Base-by-base conservation (phyloP, 2,113 vertebrate genomes). In the Ciconia stormi region DNA sequence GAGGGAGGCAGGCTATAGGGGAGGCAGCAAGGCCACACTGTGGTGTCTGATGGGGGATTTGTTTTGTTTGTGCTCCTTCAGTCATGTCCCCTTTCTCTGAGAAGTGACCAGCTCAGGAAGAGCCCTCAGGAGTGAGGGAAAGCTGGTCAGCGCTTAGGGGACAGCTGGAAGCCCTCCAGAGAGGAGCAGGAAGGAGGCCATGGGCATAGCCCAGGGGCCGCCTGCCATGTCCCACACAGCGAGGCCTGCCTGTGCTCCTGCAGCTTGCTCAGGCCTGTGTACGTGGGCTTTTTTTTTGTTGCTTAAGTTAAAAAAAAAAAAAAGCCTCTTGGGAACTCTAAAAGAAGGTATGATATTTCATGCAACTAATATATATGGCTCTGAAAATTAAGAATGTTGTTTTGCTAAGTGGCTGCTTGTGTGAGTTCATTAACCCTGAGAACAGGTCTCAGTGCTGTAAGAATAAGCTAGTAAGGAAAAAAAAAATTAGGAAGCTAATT, bases 261-360 rank as follows among this genome's bases (percentile, higher is more conserved):
- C 9, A 10, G 0, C 34, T 34, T 4, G 1, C 16, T 18, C 46
- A 5, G 9, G 30, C 11, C 12, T 7, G 4, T 0, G 1, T 9
- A 2, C 17, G 18, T 25, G 27, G 32, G 18, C 2, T 6, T 55
- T 9, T 2, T 18, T 21, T 9, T 2, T 18, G 19, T 38, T 11
- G 3, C n/a, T 73, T 11, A 32, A 58, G 13, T 10, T 62, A 58
- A 58, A 8, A 40, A 66, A 30, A 29, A n/a, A 23, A 49, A 44
- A 27, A 8, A 11, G 1, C 9, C 40, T 40, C 30, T 50, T 29
- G 26, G 30, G 56, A 80, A 6, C 15, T 20, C 12, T 47, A 17
- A 50, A 76, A 79, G 30, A 27, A 74, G 38, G 25, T 29, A 46
- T 22, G 15, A 8, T 46, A 4, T 55, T 47, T 72, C 44, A 90